These are phyloP conservation scores for Pelobates cultripes DNA, from an alignment of 2,797 vertebrate species.

Conservation along the genomic window DNA sequence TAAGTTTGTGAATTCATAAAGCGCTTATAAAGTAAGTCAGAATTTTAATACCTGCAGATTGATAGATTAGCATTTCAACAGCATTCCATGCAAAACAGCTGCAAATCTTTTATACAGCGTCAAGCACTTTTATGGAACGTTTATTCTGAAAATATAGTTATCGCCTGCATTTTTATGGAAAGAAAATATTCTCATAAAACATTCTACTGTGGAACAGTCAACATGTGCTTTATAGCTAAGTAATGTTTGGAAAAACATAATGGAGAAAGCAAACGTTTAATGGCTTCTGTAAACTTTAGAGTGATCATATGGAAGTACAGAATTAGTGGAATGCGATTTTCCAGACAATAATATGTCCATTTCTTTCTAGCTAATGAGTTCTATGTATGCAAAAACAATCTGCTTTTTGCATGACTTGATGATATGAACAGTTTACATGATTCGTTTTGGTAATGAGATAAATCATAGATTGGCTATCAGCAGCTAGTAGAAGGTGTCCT, in stretches of 20 bases:
- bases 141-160: constrained; percentile 63
- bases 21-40: background rate
- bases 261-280: constrained; percentile 26
- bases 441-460: no score
- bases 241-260: constrained; percentile 30
- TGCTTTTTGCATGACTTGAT: no score
- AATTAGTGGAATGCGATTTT: no score
- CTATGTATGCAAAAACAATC: no score
- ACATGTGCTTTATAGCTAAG: constrained; percentile 26
- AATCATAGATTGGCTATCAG: no score
- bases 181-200: constrained; percentile 64
- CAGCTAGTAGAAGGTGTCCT: no score
- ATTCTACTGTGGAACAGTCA: constrained; percentile 32
- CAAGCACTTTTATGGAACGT: constrained; percentile 62
- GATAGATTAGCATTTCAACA: constrained; percentile 55
- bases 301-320: no score
- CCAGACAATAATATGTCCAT: no score
- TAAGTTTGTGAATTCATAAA: background rate
- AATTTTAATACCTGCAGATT: constrained; percentile 33
- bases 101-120: constrained; percentile 60
- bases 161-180: constrained; percentile 61
- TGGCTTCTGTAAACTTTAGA: constrained; percentile 34
- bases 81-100: constrained; percentile 61
- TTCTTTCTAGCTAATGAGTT: no score
- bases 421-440: no score